Base-by-base conservation (phyloP, 2,888 invertebrate genomes). In the Nomada lathburiana region DNA sequence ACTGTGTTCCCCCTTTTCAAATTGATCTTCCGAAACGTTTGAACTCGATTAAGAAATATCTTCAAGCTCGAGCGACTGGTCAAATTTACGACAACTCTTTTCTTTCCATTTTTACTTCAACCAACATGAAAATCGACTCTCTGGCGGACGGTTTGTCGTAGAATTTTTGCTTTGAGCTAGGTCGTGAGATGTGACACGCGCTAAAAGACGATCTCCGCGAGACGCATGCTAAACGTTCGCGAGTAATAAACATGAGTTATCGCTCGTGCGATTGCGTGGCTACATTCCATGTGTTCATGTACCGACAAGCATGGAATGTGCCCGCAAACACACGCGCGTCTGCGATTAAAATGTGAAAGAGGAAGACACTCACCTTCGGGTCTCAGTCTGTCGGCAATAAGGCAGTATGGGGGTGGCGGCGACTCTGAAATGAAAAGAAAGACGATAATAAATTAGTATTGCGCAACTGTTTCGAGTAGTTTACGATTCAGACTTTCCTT, bases 391-490 rank as follows among this genome's bases (percentile, higher is more conserved):
- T 94, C 94, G 91, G 96, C 96, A 94, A 96, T 96, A 93, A 96
- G 96, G 94, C 96, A 96, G 95, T 97, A 97, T 87, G 97, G 97
- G 90, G 97, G 97, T 92, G 97, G 97, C 92, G 97, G 97, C 92
- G 96, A 96, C 95, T 97, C 97, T 98, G 96, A 74, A 96, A 96
- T 92, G 90, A 92, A 93, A 90, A 44, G 16, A 44, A 23, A 20
- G 10, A 60, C n/a, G 10, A 20, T 0, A 29, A 47, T 2, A n/a
- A 16, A 63, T 47, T 62, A 71, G 23, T 18, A 59, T 1, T 9
- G 26, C 16, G 47, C 36, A 20, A 62, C 11, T 50, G 20, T 18
- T 29, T 36, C 5, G 2, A 9, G 18, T 29, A 52, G 29, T 50
- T 9, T 20, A 4, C 11, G 9, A 23, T 11, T 53, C 20, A 23